These are phyloP conservation scores for Epirrhoe tristata DNA, from an alignment of 2,888 invertebrate genomes.

Conservation along the genomic window DNA sequence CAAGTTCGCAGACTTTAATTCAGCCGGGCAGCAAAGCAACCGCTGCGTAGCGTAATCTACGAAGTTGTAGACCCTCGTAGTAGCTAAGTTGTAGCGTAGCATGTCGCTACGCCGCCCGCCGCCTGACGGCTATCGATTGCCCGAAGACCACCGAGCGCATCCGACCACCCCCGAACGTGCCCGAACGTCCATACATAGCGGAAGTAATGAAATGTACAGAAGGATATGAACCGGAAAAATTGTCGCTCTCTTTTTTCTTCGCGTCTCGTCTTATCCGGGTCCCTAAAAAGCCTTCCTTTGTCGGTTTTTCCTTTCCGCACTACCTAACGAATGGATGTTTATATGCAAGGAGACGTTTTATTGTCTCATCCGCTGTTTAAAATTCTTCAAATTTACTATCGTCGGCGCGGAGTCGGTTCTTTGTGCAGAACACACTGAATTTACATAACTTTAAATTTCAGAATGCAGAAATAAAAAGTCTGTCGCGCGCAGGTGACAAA, in stretches of 20 bases:
- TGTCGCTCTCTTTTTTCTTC: conserved; percentile 80
- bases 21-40: conserved; percentile 51
- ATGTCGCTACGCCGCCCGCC: conserved; percentile 60
- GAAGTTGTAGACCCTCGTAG: conserved; percentile 69
- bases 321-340: conserved; percentile 65
- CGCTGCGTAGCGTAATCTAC: conserved; percentile 69
- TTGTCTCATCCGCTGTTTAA: conserved; percentile 47
- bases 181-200: conserved; percentile 73
- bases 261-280: conserved; percentile 70
- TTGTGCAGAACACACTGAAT: conserved; percentile 44
- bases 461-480: conserved; percentile 42
- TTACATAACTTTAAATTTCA: conserved; percentile 45
- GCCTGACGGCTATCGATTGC: conserved; percentile 76
- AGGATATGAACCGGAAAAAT: conserved; percentile 84
- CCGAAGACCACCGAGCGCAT: conserved; percentile 60
- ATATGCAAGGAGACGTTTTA: conserved; percentile 57
- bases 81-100: conserved; percentile 73
- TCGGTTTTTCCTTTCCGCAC: conserved; percentile 71
- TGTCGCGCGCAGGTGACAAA: conserved; percentile 47
- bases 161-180: conserved; percentile 56
- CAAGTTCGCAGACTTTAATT: conserved; percentile 65
- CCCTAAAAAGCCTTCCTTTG: conserved; percentile 70
- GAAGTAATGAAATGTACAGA: conserved; percentile 85
- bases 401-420: conserved; percentile 30
- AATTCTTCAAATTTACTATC: conserved; percentile 48